Conservation (phyloP, 2,113 vertebrate genomes). For the Bungarus multicinctus region DNA sequence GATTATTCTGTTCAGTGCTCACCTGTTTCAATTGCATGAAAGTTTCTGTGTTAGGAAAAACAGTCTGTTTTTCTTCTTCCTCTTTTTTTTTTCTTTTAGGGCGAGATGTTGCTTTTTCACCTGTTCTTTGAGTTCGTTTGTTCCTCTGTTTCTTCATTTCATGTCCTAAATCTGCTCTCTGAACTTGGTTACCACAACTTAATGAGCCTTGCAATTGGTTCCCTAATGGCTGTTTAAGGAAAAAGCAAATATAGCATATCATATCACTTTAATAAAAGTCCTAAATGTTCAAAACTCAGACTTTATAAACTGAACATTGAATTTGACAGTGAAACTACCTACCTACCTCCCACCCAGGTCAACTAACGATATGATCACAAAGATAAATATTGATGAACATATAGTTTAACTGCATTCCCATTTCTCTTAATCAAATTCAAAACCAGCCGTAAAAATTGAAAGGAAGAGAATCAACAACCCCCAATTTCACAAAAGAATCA, state of each 20-base stretch:
- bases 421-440: background rate
- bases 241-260: slow-evolving; percentile 30
- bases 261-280: background rate
- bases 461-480: background rate
- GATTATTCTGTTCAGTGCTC: background rate
- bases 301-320: background rate
- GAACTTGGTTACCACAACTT: slow-evolving; percentile 71
- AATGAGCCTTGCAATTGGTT: slow-evolving; percentile 65
- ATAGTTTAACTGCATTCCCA: background rate
- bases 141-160: slow-evolving; percentile 86
- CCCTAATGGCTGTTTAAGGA: slow-evolving; percentile 70
- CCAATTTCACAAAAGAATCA: background rate
- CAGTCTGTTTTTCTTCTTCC: slow-evolving; percentile 82
- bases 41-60: slow-evolving; percentile 73
- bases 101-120: slow-evolving; percentile 81
- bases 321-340: background rate
- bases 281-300: background rate
- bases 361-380: background rate
- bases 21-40: slow-evolving; percentile 91
- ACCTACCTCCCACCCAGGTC: background rate
- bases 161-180: slow-evolving; percentile 72
- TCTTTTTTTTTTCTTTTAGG: slow-evolving; percentile 90
- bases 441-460: background rate
- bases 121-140: slow-evolving; percentile 74
- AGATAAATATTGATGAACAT: background rate